Evolutionary conservation across 2,797 vertebrate species (phyloP), one percentile per base, ranked within the genome.

Genomic region (Sebastes umbrosus): DNA sequence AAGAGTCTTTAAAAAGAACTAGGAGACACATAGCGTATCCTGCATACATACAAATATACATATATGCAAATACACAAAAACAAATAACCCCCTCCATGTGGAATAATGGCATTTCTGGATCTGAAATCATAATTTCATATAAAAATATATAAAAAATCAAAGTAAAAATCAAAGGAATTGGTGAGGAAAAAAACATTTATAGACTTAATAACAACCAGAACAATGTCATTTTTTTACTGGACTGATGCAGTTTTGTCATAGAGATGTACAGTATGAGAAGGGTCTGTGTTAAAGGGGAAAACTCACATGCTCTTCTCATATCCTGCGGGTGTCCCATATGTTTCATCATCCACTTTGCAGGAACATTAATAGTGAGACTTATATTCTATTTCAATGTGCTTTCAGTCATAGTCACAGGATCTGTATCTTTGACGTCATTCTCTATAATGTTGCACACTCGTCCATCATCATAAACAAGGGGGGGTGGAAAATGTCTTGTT

Each of bases 221-320:
- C 1, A n/a, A 24, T 25, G 14, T 4, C 1, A 8, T 32, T 6
- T 52, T 3, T 50, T 39, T 39, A 39, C 36, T 69, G 34, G 1
- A 3, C 2, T 76, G 2, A 58, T 50, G 46, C 20, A 50, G 46
- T 20, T 50, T 50, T 50, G 46, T 50, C 46, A 52, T 9, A n/a
- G 34, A 70, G 2, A 60, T 20, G 7, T 2, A 13, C 22, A 43
- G 18, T 50, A 32, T 73, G 16, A 73, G 57, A 10, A 8, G 2
- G 1, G 20, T 57, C 65, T 67, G 36, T 68, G 79, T 84, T 67
- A 59, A 65, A 77, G 75, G 67, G 54, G 54, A 55, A 67, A 72
- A 54, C 71, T 91, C 87, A 84, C 90, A 85, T 75, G 77, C 65
- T 60, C 24, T 1, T 31, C 22, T 39, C 34, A 31, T 57, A 58